These are phyloP conservation scores for Diarsia mendica DNA, from an alignment of 2,888 invertebrate genomes.

Conservation along the genomic window DNA sequence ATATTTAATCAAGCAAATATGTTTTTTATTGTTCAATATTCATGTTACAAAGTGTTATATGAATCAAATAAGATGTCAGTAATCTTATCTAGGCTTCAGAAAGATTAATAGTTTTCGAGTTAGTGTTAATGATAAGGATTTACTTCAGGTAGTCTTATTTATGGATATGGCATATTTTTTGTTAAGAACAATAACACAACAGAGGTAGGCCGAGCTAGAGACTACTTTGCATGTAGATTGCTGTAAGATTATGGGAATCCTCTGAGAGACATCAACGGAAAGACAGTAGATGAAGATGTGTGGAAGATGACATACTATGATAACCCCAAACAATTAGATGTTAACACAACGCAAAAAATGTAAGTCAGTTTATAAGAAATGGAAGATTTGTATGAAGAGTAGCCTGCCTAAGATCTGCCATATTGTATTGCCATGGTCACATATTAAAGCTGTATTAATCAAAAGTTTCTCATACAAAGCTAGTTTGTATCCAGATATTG, in stretches of 20 bases:
- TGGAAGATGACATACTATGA: not conserved
- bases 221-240: not conserved
- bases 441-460: not conserved
- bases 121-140: constrained; percentile 30
- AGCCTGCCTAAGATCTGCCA: no score
- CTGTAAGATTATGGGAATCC: not conserved
- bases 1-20: not conserved
- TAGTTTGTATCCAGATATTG: not conserved
- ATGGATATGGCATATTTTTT: not conserved
- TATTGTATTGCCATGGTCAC: not conserved
- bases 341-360: not conserved
- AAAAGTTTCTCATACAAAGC: not conserved
- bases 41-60: constrained; percentile 2
- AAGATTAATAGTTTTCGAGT: constrained; percentile 31
- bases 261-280: not conserved
- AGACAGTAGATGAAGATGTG: not conserved
- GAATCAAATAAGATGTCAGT: constrained; percentile 30
- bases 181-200: not conserved
- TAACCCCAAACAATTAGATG: not conserved
- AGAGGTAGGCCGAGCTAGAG: not conserved
- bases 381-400: not conserved
- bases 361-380: not conserved
- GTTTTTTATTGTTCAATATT: not conserved
- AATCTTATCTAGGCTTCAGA: constrained; percentile 47
- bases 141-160: not conserved